Conservation (phyloP, 2,113 vertebrate genomes). For the Cephalopholis sonnerati region DNA sequence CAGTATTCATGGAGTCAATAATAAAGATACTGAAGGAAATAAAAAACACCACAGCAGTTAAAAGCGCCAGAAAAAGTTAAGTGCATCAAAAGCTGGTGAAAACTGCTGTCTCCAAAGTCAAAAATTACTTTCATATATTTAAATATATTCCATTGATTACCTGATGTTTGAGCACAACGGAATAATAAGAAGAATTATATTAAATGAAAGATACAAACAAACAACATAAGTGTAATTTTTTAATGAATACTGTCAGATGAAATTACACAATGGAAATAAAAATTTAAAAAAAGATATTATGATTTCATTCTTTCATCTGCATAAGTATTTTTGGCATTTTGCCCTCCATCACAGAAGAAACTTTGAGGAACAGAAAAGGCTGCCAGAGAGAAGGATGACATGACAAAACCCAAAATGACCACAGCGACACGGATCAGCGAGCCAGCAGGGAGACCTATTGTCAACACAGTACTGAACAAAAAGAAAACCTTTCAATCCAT, state of each 20-base stretch:
- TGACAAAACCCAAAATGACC: constrained; percentile 33
- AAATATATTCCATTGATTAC: not conserved
- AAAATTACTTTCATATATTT: not conserved
- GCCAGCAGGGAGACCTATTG: not conserved
- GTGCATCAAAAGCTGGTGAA: not conserved
- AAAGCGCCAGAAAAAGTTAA: not conserved
- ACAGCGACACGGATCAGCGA: constrained; percentile 19
- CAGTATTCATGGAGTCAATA: not conserved
- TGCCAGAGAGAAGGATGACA: not conserved
- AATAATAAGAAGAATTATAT: too few relatives aligned
- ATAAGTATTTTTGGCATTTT: not conserved
- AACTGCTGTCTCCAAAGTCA: not conserved
- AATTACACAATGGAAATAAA: not conserved
- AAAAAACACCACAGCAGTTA: not conserved
- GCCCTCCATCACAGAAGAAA: not conserved
- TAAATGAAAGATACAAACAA: not conserved
- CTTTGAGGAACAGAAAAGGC: not conserved
- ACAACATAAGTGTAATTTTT: not conserved
- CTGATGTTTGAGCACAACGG: not conserved
- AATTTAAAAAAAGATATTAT: not conserved
- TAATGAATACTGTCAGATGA: not conserved
- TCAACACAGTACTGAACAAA: not conserved
- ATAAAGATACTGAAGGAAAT: not conserved
- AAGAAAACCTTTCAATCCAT: not conserved
- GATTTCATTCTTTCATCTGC: not conserved